Evolutionary conservation across 2,888 invertebrate species (phyloP), one percentile per base, ranked within the genome.

Genomic region (Tanytarsus gracilentus): DNA sequence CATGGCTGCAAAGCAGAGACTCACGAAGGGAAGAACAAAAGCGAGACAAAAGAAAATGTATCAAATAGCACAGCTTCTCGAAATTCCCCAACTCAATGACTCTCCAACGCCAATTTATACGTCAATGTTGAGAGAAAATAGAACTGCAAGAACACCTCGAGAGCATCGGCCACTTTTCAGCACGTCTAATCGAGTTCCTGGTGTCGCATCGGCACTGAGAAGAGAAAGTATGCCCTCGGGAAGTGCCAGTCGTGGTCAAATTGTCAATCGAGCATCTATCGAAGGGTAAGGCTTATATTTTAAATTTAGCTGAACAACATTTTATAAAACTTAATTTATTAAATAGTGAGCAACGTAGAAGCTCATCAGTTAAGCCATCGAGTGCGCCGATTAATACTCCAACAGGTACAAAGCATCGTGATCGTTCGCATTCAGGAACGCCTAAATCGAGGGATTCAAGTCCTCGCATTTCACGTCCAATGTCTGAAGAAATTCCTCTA

Each of bases 1-100:
- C 70, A 96, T 98, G 96, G 97, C 98, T 16, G 98, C 98, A 23
- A 98, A 97, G 69, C 98, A 98, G 72, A 72, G 85, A 39, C 73
- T 85, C 5, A 83, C 84, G 1, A 85, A 90, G 88, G 95, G 95
- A 26, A 81, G 94, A 30, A 86, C 90, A 68, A 95, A 93, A 74
- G 94, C 97, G 1, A 83, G 98, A 0, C 95, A 96, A 69, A 90
- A 93, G 75, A 98, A 98, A 74, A 92, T 98, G 88, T 88, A 88
- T 69, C 90, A 94, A 73, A 97, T 98, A 61, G 96, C 94, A 0
- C 84, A 88, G 30, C 76, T 98, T 8, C 77, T 99, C 18, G 96
- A 97, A 70, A 86, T 94, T 64, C 84, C 87, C 0, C 81, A 81
- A 0, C 77, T 80, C 67, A 71, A 74, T 0, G 74, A 74, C 1